Percentiles rank a stretch among this genome's conserved stretches.
phyloP scores from a whole-genome alignment of 2,113 vertebrate species.

The Irena cyanogastra region DNA sequence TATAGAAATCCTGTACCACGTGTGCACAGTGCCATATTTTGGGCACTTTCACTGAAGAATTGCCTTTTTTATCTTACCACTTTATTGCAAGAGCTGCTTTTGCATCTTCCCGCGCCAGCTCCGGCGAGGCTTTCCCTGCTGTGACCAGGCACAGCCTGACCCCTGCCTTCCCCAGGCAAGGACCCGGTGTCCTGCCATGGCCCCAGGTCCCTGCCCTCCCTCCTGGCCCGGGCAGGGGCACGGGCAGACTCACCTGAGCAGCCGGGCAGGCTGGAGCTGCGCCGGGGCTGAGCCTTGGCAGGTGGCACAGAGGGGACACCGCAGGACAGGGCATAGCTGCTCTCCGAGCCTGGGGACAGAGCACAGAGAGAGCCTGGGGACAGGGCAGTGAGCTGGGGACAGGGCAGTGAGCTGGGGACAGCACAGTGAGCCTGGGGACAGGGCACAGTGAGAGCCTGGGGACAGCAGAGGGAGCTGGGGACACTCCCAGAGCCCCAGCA shows the following conservation, averaged over 20 bases:
- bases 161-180: background rate
- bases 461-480: too few relatives aligned
- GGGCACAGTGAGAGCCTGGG: too few relatives aligned
- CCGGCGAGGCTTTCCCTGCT: too few relatives aligned
- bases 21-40: fast-evolving
- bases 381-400: too few relatives aligned
- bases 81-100: background rate
- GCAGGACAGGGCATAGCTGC: conserved; percentile 90
- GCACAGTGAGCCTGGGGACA: too few relatives aligned
- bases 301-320: conserved; percentile 80
- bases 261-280: conserved; percentile 73
- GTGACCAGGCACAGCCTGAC: background rate
- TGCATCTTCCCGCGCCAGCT: background rate
- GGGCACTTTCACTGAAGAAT: fast-evolving
- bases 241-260: conserved; percentile 79
- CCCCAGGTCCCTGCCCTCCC: background rate
- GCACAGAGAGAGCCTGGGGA: too few relatives aligned
- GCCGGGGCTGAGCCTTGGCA: conserved; percentile 75
- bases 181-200: background rate
- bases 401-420: too few relatives aligned
- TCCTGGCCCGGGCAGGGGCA: too few relatives aligned
- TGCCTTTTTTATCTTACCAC: background rate
- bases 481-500: too few relatives aligned
- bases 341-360: conserved; percentile 82
- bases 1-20: background rate